These are phyloP conservation scores for Erpetoichthys calabaricus DNA, from an alignment of 2,797 vertebrate species.

Conservation along the genomic window DNA sequence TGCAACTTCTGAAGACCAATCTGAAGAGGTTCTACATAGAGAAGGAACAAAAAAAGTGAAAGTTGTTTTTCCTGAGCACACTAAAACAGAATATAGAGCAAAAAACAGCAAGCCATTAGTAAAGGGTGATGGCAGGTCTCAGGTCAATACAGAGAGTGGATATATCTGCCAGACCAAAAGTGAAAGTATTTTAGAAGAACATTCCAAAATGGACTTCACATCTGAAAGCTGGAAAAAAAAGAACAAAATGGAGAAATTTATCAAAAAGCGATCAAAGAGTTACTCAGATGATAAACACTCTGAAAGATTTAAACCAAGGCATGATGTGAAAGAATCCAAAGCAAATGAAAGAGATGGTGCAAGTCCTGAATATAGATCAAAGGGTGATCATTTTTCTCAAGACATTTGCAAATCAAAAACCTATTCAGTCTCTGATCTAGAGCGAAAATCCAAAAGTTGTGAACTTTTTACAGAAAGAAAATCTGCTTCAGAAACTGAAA, in stretches of 20 bases:
- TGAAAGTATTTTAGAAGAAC: slow-evolving; percentile 67
- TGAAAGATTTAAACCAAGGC: slow-evolving; percentile 60
- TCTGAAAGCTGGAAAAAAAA: slow-evolving; percentile 54
- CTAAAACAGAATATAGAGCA: slow-evolving; percentile 53
- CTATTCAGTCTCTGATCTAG: slow-evolving; percentile 52
- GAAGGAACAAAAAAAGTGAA: slow-evolving; percentile 54
- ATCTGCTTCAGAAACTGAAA: slow-evolving; percentile 25
- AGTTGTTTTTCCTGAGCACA: slow-evolving; percentile 38
- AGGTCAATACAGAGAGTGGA: slow-evolving; percentile 48
- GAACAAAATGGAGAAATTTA: slow-evolving; percentile 59
- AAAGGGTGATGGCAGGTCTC: slow-evolving; percentile 58
- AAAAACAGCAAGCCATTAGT: slow-evolving; percentile 46
- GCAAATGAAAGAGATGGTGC: slow-evolving; percentile 43
- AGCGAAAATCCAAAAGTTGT: slow-evolving; percentile 44
- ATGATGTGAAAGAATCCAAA: slow-evolving; percentile 51
- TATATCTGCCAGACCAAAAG: slow-evolving; percentile 37
- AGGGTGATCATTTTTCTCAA: slow-evolving; percentile 26
- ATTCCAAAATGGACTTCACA: slow-evolving; percentile 54
- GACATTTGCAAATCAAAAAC: slow-evolving; percentile 52
- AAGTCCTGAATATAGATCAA: slow-evolving; percentile 21
- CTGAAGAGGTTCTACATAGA: slow-evolving; percentile 55
- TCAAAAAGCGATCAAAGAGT: slow-evolving; percentile 59
- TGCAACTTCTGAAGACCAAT: slow-evolving; percentile 38
- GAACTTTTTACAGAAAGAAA: slow-evolving; percentile 49
- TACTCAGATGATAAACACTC: slow-evolving; percentile 51